Base-by-base conservation (phyloP, 2,888 invertebrate genomes). In the Pseudococcus viburni region DNA sequence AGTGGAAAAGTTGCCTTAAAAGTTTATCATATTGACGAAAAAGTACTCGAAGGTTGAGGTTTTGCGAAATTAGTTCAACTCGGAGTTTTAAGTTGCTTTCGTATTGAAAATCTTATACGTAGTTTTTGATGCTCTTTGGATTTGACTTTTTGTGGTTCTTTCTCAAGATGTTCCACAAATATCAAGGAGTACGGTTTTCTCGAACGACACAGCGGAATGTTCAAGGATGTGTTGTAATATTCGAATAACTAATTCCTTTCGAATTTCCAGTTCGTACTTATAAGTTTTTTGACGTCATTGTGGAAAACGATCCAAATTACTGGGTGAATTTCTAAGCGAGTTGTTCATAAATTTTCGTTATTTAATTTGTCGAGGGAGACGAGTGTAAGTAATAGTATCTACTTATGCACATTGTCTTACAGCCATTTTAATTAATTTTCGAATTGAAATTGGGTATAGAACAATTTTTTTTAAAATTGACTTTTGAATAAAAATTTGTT, bases 71-170 rank as follows among this genome's bases (percentile, higher is more conserved):
- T 59, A 59, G n/a, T n/a, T 17, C 5, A 59, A 59, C 8, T 59
- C n/a, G 5, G 7, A 59, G 59, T n/a, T n/a, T 59, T 15, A 59
- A 64, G 22, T 64, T 22, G 64, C 64, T 22, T 64, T 64, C 22
- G 2, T n/a, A 11, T 26, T 11, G 15, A 11, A 15, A 73, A 22
- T 8, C 19, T 73, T 12, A 15, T 73, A 73, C n/a, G 42, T 42
- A 42, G 8, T 73, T 73, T 73, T 26, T 33, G 73, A 33, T 73
- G 33, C 4, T 73, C 73, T 73, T 73, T 73, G 73, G 17, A 73
- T 73, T 73, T 73, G 73, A 73, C 73, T 73, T 73, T 33, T 73
- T 33, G 73, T 5, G 73, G 26, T 73, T 73, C 42, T 42, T 73
- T 73, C 42, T 42, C 73, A 17, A 26, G 33, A 26, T 73, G 17